Percentiles rank a stretch among this genome's conserved stretches.
phyloP scores from a whole-genome alignment of 2,113 vertebrate species.

The Furnarius figulus region DNA sequence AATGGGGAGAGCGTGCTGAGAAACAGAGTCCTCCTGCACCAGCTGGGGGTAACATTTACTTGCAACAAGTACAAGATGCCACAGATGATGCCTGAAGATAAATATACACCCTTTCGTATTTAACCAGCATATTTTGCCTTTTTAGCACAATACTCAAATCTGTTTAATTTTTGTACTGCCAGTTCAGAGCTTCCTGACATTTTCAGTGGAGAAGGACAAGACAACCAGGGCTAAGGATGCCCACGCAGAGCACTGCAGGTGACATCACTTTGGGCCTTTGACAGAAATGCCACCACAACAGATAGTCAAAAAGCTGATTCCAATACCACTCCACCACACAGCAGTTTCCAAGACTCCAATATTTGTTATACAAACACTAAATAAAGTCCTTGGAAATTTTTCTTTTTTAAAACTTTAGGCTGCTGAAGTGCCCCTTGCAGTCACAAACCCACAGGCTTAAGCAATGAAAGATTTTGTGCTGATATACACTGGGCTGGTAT shows the following conservation, averaged over 20 bases:
- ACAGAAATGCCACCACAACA: not conserved
- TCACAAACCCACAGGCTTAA: not conserved
- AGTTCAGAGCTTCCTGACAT: not conserved
- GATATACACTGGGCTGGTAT: rapidly evolving
- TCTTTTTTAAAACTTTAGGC: not conserved
- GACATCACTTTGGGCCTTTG: not conserved
- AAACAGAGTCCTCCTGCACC: not conserved
- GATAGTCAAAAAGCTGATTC: not conserved
- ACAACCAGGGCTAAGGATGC: not conserved
- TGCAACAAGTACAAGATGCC: not conserved
- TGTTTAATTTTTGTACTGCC: not conserved
- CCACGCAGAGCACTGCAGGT: not conserved
- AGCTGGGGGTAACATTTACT: not conserved
- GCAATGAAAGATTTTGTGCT: not conserved
- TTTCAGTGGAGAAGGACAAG: not conserved
- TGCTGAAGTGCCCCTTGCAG: not conserved
- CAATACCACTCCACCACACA: not conserved
- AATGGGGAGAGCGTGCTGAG: not conserved
- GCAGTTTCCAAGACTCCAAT: not conserved
- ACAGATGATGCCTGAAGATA: not conserved
- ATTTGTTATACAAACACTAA: not conserved
- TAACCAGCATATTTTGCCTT: not conserved
- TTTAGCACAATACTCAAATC: not conserved
- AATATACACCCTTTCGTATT: not conserved
- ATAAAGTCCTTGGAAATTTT: rapidly evolving